Conservation (phyloP, 2,888 invertebrate genomes). For the Escarpia spicata region DNA sequence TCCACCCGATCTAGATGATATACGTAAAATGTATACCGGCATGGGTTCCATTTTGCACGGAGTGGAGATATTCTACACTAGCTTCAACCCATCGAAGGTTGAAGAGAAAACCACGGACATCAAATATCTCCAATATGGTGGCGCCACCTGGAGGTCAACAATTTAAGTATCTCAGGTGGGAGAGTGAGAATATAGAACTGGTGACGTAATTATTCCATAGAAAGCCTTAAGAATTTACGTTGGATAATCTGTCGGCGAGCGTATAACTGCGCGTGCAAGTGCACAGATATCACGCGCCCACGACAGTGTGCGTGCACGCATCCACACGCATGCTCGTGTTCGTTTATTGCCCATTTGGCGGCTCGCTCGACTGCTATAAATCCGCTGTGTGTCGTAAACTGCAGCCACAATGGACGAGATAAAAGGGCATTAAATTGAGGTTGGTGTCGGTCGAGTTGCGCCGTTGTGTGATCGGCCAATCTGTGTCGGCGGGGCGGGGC, state of each 20-base stretch:
- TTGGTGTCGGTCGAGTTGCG: background rate
- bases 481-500: background rate
- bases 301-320: background rate
- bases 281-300: too few species aligned
- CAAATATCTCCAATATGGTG: too few species aligned
- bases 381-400: conserved; percentile 1
- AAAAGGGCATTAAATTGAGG: background rate
- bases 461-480: conserved; percentile 16
- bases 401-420: conserved; percentile 9
- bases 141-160: too few species aligned
- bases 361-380: background rate
- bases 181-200: too few species aligned
- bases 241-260: background rate
- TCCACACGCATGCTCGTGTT: background rate
- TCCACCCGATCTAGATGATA: too few species aligned
- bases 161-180: too few species aligned
- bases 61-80: too few species aligned
- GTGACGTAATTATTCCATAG: background rate
- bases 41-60: too few species aligned
- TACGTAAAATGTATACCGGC: too few species aligned
- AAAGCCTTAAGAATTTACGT: background rate
- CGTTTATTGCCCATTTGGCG: conserved; percentile 13
- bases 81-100: too few species aligned
- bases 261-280: too few species aligned
- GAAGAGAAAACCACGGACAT: too few species aligned